Evolutionary conservation across 2,888 invertebrate genomes (phyloP).

Genomic region (Andrena marginata): DNA sequence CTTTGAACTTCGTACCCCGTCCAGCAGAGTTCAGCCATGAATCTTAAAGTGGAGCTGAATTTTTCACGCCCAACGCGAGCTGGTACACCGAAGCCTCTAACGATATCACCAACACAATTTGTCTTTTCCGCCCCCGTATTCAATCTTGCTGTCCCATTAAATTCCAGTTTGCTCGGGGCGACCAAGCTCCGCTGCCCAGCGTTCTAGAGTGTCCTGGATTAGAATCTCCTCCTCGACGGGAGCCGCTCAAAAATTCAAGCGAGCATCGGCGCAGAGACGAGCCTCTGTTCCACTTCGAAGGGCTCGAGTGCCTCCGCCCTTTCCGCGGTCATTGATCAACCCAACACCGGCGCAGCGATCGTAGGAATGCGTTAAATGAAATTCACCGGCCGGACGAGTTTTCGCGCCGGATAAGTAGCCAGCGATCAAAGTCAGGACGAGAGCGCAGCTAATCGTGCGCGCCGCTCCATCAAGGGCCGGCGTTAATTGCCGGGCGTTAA

Average conservation of each 20-base stretch:
- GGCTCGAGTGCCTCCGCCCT: background rate
- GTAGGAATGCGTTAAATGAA: slow-evolving; percentile 16
- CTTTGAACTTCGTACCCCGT: no score
- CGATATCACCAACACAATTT: background rate
- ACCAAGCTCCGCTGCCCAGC: background rate
- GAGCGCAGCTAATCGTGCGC: slow-evolving; percentile 38
- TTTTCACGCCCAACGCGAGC: no score
- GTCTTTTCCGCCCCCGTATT: background rate
- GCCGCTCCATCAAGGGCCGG: slow-evolving; percentile 7
- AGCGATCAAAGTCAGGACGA: slow-evolving; percentile 39
- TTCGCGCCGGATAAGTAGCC: slow-evolving; percentile 39
- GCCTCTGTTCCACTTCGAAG: background rate
- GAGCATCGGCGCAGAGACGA: background rate
- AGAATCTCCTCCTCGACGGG: background rate
- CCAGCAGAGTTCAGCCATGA: no score
- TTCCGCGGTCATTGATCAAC: slow-evolving; percentile 9
- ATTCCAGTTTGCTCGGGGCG: background rate
- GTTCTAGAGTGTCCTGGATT: background rate
- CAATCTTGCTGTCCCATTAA: background rate
- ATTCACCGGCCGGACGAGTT: slow-evolving; percentile 5
- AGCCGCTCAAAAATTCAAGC: background rate
- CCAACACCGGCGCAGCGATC: background rate
- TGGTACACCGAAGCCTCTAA: no score
- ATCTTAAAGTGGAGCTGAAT: no score
- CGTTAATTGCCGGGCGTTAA: slow-evolving; percentile 54